Evolutionary conservation across 2,113 vertebrate species (phyloP).

Genomic region (Chelonoidis abingdonii): DNA sequence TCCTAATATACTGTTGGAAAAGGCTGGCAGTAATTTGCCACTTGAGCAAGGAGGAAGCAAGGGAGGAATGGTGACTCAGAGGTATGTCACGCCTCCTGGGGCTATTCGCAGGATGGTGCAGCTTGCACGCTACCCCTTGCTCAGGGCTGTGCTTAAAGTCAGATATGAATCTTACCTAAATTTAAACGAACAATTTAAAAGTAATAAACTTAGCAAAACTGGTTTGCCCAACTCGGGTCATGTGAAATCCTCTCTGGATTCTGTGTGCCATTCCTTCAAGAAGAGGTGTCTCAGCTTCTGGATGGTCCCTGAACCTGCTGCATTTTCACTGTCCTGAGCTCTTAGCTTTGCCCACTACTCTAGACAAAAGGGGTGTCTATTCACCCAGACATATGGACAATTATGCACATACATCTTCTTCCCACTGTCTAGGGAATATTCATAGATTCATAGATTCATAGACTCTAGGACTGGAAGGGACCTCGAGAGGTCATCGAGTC

Average conservation of each 20-base stretch:
- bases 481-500: too few species aligned
- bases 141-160: fast-evolving
- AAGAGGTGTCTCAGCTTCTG: not conserved
- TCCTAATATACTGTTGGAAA: not conserved
- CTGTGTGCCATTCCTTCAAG: not conserved
- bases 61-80: not conserved
- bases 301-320: not conserved
- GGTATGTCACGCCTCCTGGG: not conserved
- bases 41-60: fast-evolving
- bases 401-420: not conserved
- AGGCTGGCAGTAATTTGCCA: fast-evolving
- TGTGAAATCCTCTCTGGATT: not conserved
- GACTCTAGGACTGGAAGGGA: too few species aligned
- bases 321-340: not conserved
- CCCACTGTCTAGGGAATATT: not conserved
- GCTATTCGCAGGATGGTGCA: not conserved
- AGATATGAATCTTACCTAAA: not conserved
- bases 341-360: not conserved
- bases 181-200: not conserved
- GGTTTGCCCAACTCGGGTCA: not conserved
- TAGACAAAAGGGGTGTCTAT: not conserved
- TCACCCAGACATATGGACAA: not conserved
- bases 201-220: not conserved
- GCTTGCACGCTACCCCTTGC: not conserved
- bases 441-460: too few species aligned